Evolutionary conservation across 2,888 invertebrate species (phyloP).

Genomic region (Seira sanloemensis): DNA sequence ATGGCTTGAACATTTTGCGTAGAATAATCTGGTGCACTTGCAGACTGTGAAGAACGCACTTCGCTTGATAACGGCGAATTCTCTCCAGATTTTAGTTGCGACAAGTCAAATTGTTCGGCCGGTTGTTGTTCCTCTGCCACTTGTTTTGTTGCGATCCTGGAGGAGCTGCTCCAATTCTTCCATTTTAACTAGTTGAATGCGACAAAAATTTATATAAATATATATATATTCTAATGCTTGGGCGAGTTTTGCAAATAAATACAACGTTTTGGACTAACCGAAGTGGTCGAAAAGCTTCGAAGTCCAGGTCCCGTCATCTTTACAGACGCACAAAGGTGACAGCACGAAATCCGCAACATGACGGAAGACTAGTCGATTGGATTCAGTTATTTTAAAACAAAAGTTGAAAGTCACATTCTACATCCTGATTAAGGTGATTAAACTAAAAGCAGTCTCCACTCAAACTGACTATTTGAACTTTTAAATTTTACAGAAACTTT

Average conservation of each 20-base stretch:
- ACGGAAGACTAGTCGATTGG: too few species aligned
- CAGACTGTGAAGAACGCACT: too few species aligned
- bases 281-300: background rate
- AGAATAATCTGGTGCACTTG: background rate
- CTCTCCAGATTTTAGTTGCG: constrained; percentile 13
- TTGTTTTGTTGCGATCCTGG: constrained; percentile 24
- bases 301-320: background rate
- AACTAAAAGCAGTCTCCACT: too few species aligned
- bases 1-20: background rate
- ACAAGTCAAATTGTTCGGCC: constrained; percentile 18
- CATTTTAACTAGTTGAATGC: constrained; percentile 1
- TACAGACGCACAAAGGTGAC: constrained; percentile 10
- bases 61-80: background rate
- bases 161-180: constrained; percentile 35
- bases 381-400: too few species aligned
- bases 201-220: background rate
- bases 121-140: background rate
- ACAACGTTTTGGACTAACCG: background rate
- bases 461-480: too few species aligned
- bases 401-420: too few species aligned
- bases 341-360: constrained; percentile 40
- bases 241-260: background rate
- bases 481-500: too few species aligned
- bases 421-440: too few species aligned
- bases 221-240: background rate